A percentile compares a stretch with the other conserved stretches of the same genome.
Conservation (phyloP, 2,888 invertebrate genomes). For the Tenthredo notha region DNA sequence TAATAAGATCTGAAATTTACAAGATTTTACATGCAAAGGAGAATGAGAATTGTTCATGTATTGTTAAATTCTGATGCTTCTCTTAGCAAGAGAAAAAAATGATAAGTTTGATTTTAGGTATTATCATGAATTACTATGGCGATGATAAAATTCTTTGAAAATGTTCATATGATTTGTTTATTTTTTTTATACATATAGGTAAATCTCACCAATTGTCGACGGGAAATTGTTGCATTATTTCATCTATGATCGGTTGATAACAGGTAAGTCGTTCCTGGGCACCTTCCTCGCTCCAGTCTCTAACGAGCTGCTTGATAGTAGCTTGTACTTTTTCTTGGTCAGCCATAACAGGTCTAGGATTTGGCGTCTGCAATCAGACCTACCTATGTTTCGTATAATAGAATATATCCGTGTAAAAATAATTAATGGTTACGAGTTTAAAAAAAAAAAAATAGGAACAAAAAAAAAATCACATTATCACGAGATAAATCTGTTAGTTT, state of each 20-base stretch:
- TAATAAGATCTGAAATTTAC: not conserved
- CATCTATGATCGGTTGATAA: slow-evolving; percentile 93
- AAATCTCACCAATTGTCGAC: slow-evolving; percentile 80
- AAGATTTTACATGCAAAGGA: not conserved
- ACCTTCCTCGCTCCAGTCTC: slow-evolving; percentile 97
- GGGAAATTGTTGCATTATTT: slow-evolving; percentile 88
- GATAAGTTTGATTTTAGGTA: too few relatives aligned
- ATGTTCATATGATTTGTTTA: not conserved
- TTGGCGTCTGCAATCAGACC: slow-evolving; percentile 72
- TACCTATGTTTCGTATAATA: slow-evolving; percentile 71
- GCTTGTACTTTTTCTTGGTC: slow-evolving; percentile 92
- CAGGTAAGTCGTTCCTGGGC: slow-evolving; percentile 90
- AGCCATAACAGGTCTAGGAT: slow-evolving; percentile 74
- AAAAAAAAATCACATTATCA: not conserved
- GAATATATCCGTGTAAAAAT: slow-evolving; percentile 57
- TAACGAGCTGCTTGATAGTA: slow-evolving; percentile 96
- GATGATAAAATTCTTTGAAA: not conserved
- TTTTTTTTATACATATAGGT: too few relatives aligned
- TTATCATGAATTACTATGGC: too few relatives aligned
- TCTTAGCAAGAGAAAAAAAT: too few relatives aligned
- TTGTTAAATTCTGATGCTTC: too few relatives aligned
- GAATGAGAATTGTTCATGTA: not conserved
- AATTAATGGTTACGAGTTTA: not conserved
- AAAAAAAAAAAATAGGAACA: not conserved
- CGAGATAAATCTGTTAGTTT: not conserved